Conservation (phyloP, 2,113 vertebrate genomes). For the Pyxicephalus adspersus region DNA sequence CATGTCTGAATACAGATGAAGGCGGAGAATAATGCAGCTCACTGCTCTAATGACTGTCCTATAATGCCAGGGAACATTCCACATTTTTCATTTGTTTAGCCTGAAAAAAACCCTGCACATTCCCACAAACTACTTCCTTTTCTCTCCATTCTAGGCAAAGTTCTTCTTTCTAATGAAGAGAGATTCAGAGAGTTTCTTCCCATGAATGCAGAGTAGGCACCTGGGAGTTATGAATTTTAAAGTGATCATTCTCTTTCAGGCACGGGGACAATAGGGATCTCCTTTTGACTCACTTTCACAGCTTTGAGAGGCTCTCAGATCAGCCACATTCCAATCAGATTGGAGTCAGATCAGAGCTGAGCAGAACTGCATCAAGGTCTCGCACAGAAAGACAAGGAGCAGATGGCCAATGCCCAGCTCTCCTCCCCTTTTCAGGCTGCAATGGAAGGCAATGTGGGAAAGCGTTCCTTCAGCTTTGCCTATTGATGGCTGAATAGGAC, state of each 20-base stretch:
- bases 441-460: constrained; percentile 85
- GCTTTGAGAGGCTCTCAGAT: constrained; percentile 83
- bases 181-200: constrained; percentile 82
- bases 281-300: constrained; percentile 89
- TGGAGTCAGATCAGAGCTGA: constrained; percentile 91
- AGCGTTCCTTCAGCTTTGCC: constrained; percentile 77
- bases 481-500: constrained; percentile 88
- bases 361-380: constrained; percentile 86
- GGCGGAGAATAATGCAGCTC: constrained; percentile 36
- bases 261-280: constrained; percentile 79
- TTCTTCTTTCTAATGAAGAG: constrained; percentile 81
- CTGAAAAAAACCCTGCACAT: constrained; percentile 80
- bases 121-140: constrained; percentile 88
- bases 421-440: constrained; percentile 87
- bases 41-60: constrained; percentile 52
- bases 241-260: constrained; percentile 86
- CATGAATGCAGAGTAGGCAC: constrained; percentile 84
- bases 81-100: constrained; percentile 86
- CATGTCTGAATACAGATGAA: constrained; percentile 56
- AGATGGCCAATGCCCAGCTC: constrained; percentile 92
- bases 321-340: constrained; percentile 85
- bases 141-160: constrained; percentile 75
- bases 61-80: constrained; percentile 76
- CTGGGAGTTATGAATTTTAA: constrained; percentile 91
- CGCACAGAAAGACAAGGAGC: constrained; percentile 93